phyloP scores from a whole-genome alignment of 2,888 invertebrate genomes.

The Crepidodera aurea region DNA sequence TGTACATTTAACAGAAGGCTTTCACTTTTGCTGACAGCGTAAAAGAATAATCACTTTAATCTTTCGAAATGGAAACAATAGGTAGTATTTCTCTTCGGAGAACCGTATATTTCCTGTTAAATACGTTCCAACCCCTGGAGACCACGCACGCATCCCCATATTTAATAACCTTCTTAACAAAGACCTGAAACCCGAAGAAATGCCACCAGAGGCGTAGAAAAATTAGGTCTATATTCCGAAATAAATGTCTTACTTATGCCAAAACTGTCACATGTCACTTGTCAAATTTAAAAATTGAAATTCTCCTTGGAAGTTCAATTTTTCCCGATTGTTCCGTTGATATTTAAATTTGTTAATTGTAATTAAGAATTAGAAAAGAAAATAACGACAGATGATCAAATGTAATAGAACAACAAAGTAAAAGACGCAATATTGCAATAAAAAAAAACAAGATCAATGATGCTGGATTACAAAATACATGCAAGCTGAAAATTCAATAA shows the following conservation, averaged over 20 bases:
- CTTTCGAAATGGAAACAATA: slow-evolving; percentile 27
- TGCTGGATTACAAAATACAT: no score
- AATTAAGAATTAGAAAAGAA: no score
- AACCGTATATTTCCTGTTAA: slow-evolving; percentile 34
- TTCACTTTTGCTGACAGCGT: slow-evolving; percentile 9
- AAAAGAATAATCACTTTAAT: slow-evolving; percentile 26
- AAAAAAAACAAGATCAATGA: no score
- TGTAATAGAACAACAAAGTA: no score
- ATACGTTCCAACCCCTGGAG: slow-evolving; percentile 27
- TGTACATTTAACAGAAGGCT: slow-evolving; percentile 5
- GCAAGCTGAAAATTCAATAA: no score
- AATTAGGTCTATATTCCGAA: background rate
- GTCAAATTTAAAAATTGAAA: no score
- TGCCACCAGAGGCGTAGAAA: background rate
- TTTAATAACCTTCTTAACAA: slow-evolving; percentile 42
- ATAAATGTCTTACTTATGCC: background rate
- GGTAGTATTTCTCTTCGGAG: slow-evolving; percentile 19
- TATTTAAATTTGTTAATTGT: no score
- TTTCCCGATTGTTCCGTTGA: no score
- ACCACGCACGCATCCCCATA: slow-evolving; percentile 34
- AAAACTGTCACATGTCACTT: no score
- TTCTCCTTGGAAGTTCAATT: no score
- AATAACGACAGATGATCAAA: no score
- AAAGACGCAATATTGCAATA: no score
- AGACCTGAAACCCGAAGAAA: slow-evolving; percentile 6